Evolutionary conservation across 2,888 invertebrate species (phyloP).

Genomic region (Cosmia pyralina): DNA sequence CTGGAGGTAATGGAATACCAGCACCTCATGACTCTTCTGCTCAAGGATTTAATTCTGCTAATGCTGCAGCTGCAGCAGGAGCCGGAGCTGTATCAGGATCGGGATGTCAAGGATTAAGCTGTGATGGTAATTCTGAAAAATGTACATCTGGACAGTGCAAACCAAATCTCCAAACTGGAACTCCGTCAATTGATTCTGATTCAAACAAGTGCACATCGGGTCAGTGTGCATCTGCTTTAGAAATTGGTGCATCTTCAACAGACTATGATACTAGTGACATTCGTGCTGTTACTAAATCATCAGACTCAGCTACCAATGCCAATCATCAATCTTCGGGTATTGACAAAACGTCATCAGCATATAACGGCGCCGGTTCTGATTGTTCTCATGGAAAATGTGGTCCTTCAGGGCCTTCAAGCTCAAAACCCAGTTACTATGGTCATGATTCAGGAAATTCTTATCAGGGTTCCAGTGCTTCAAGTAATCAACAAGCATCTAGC

Average conservation of each 20-base stretch:
- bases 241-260: constrained; percentile 19
- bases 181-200: constrained; percentile 43
- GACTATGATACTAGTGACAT: constrained; percentile 53
- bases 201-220: constrained; percentile 66
- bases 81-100: constrained; percentile 48
- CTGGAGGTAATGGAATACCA: constrained; percentile 50
- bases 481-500: constrained; percentile 53
- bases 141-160: constrained; percentile 70
- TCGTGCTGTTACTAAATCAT: constrained; percentile 45
- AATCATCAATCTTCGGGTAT: constrained; percentile 35
- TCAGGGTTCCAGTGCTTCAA: constrained; percentile 58
- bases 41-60: constrained; percentile 60
- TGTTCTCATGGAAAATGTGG: constrained; percentile 61
- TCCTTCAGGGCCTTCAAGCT: constrained; percentile 22
- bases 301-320: constrained; percentile 36
- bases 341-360: constrained; percentile 34
- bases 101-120: constrained; percentile 72
- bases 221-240: constrained; percentile 48
- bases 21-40: constrained; percentile 14
- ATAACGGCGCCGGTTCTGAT: constrained; percentile 24
- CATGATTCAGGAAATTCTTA: constrained; percentile 59
- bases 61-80: constrained; percentile 59
- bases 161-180: constrained; percentile 42
- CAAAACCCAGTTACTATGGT: constrained; percentile 31
- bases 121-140: constrained; percentile 65